Base-by-base conservation (phyloP, 2,797 vertebrate species). In the Hozukius guyotensis region DNA sequence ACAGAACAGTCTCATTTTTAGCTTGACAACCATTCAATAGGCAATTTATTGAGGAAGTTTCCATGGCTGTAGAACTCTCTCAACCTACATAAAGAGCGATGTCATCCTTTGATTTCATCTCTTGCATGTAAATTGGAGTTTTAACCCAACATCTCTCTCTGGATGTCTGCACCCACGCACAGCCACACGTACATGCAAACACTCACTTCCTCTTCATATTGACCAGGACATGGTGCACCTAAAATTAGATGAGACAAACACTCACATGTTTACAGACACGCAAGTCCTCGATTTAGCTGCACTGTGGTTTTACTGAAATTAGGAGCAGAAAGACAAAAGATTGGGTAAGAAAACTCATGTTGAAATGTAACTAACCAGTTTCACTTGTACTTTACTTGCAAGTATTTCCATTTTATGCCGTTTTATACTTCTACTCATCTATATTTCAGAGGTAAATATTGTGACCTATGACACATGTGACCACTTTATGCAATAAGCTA, bases 181-280 rank as follows among this genome's bases (percentile, higher is more conserved):
- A 59, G 22, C 27, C 60, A 76, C 77, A 66, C 53, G 53, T 0
- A 7, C 32, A 55, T 18, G 53, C 56, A 69, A 56, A 82, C 27
- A 52, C 34, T 71, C 67, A 85, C 72, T 82, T 81, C 80, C 89
- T 84, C 64, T 84, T 81, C 56, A 62, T 62, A 72, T 65, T 16
- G 67, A 77, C 57, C 59, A 72, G 76, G 22, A 88, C 77, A 78
- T 20, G 13, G 2, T 57, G 72, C 13, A 67, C 56, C 22, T 75
- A 65, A 73, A 75, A 80, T 84, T 57, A 81, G 65, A 77, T 4
- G 36, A 85, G 49, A 70, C 66, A 25, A 61, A n/a, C 32, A 32
- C 60, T 77, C 67, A 82, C 69, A 78, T 73, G 65, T 62, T 68
- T 31, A 62, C n/a, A 53, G 14, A 62, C 77, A 83, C 0, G 60